These are phyloP conservation scores for Tinamus major DNA, from an alignment of 2,797 vertebrate species.

Conservation along the genomic window DNA sequence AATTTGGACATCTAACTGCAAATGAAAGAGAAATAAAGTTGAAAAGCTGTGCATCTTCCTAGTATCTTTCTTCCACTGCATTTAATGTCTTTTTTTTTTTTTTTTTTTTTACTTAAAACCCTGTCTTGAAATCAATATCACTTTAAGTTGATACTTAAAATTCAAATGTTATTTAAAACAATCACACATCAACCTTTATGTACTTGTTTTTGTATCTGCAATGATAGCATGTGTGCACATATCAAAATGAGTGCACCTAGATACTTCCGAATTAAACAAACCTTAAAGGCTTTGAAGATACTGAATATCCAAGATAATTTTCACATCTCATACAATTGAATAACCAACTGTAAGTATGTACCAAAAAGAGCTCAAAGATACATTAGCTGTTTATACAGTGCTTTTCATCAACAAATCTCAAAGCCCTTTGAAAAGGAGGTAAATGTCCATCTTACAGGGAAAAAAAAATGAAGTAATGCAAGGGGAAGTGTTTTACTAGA, in stretches of 20 bases:
- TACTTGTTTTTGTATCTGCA: not conserved
- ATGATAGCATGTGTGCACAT: not conserved
- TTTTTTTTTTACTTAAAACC: not conserved
- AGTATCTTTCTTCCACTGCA: not conserved
- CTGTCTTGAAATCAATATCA: not conserved
- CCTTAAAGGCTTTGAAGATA: not conserved
- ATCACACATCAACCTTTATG: not conserved
- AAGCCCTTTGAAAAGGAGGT: not conserved
- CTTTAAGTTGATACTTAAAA: not conserved
- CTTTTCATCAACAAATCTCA: not conserved
- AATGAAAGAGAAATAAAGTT: not conserved
- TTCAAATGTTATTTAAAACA: not conserved
- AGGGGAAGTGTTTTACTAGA: not conserved
- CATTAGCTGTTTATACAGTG: not conserved
- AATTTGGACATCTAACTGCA: not conserved
- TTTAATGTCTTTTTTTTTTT: not conserved
- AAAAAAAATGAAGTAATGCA: not conserved
- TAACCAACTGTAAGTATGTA: not conserved
- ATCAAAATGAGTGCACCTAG: not conserved
- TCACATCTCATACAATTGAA: not conserved
- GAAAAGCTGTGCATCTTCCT: not conserved
- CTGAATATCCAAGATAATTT: not conserved
- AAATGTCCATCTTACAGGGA: not conserved
- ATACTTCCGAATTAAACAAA: not conserved
- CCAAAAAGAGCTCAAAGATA: not conserved